Base-by-base conservation (phyloP, 2,888 invertebrate genomes). In the Sycophila texana region DNA sequence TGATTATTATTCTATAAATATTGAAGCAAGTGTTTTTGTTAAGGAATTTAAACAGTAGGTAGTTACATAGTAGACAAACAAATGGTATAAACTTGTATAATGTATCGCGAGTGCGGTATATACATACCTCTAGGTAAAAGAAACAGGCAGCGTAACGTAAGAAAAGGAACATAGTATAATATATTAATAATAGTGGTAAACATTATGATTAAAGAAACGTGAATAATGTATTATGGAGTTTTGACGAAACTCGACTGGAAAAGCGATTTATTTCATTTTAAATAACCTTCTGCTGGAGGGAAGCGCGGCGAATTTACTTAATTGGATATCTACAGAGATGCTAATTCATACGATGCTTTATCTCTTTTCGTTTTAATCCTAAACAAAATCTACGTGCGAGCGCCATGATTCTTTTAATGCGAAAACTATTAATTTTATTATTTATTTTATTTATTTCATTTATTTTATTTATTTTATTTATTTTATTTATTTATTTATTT, bases 101-200 rank as follows among this genome's bases (percentile, higher is more conserved):
- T 82, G 81, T 83, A 81, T 83, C 78, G 81, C 80, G 83, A 73
- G 76, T 79, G 82, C 71, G 76, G 77, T 81, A 83, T 47, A 79
- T 81, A 73, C 71, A 63, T 68, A 80, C 83, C 83, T 82, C 83
- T 84, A 84, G 83, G 76, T 83, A 83, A 82, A 80, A 72, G 51
- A 57, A 72, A 63, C 67, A 73, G 61, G 80, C 77, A 83, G 81
- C 81, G 79, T 83, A 83, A 84, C 79, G 77, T 84, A 84, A 80
- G 80, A 79, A 83, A 84, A 84, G 81, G 68, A 84, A 76, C 82
- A 87, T 86, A 87, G 86, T 85, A 87, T 85, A 85, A 84, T 85
- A 84, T 84, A 86, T 85, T 84, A 84, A 86, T 85, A 84, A 83
- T 84, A 84, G 86, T 80, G 83, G 77, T 86, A 83, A 85, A 82